These are phyloP conservation scores for Sarcophaga subvicina DNA, from an alignment of 2,888 invertebrate species.

Conservation along the genomic window DNA sequence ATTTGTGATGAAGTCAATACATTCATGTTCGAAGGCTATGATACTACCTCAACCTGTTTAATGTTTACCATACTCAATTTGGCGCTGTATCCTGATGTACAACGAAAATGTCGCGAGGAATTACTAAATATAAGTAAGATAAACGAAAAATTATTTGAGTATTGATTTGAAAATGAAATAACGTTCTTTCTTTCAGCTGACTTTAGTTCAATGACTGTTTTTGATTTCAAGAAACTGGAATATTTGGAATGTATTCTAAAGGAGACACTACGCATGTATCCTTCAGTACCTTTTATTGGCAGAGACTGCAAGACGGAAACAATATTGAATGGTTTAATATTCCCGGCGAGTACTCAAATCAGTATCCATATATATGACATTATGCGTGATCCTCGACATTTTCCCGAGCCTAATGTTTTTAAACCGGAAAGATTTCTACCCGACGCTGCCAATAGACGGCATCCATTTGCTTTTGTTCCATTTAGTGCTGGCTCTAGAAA, in stretches of 20 bases:
- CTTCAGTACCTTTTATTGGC: conserved; percentile 83
- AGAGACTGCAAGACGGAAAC: conserved; percentile 76
- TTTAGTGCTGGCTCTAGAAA: conserved; percentile 88
- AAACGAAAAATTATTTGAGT: too few species aligned
- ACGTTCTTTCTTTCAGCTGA: conserved; percentile 63
- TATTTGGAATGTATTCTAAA: conserved; percentile 84
- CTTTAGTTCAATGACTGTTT: conserved; percentile 71
- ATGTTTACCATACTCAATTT: conserved; percentile 83
- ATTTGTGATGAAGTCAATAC: conserved; percentile 86
- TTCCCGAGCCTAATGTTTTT: conserved; percentile 85
- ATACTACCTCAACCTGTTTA: conserved; percentile 84
- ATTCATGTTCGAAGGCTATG: conserved; percentile 86
- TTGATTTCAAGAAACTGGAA: conserved; percentile 77
- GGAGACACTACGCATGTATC: conserved; percentile 83
- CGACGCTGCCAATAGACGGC: conserved; percentile 83
- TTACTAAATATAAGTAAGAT: conserved; percentile 78
- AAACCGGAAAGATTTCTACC: conserved; percentile 85
- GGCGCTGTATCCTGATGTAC: conserved; percentile 82
- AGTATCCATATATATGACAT: conserved; percentile 85
- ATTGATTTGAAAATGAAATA: conserved; percentile 37
- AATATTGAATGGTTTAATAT: conserved; percentile 74
- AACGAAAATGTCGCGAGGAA: conserved; percentile 82
- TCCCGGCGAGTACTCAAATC: conserved; percentile 83
- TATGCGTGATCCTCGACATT: conserved; percentile 86
- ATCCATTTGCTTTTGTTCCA: conserved; percentile 86